A percentile compares a stretch with the other conserved stretches of the same genome.
Evolutionary conservation across 2,888 invertebrate genomes (phyloP).

Genomic region (Dichetophora obliterata): DNA sequence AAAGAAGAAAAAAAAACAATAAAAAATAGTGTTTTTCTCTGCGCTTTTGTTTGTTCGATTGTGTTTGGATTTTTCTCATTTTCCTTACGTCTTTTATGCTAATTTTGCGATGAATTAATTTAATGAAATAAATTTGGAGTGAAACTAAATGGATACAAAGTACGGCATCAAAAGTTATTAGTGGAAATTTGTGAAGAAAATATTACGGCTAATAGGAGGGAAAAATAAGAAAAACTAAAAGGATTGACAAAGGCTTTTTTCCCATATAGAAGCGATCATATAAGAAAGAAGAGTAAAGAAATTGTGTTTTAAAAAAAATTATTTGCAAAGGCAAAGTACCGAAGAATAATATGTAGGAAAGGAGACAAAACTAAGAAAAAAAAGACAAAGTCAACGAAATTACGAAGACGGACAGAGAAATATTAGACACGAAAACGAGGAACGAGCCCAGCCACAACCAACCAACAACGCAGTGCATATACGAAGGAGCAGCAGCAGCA

Average conservation of each 20-base stretch:
- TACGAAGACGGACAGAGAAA: constrained; percentile 11
- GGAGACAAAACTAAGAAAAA: constrained; percentile 16
- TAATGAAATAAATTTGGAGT: constrained; percentile 6
- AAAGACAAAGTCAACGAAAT: constrained; percentile 12
- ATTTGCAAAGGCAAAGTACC: constrained; percentile 25
- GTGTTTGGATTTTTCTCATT: constrained; percentile 32
- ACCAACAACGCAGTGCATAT: constrained; percentile 8
- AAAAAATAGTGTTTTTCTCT: constrained; percentile 25
- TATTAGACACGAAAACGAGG: constrained; percentile 1
- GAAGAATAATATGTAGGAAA: constrained; percentile 23
- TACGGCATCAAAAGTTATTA: background rate
- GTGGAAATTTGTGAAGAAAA: background rate
- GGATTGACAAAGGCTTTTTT: constrained; percentile 14
- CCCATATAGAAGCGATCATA: background rate
- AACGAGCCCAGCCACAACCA: constrained; percentile 19
- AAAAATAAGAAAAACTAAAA: constrained; percentile 21
- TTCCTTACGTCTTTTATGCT: constrained; percentile 26
- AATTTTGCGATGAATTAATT: constrained; percentile 33
- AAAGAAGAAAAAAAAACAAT: background rate
- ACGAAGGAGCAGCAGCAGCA: constrained; percentile 6
- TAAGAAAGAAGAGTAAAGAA: constrained; percentile 17
- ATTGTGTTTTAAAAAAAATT: constrained; percentile 32
- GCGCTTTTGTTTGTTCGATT: constrained; percentile 37
- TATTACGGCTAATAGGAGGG: background rate
- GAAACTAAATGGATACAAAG: background rate